These are phyloP conservation scores for Drosophila leonis DNA, from an alignment of 2,888 invertebrate species.

Conservation along the genomic window DNA sequence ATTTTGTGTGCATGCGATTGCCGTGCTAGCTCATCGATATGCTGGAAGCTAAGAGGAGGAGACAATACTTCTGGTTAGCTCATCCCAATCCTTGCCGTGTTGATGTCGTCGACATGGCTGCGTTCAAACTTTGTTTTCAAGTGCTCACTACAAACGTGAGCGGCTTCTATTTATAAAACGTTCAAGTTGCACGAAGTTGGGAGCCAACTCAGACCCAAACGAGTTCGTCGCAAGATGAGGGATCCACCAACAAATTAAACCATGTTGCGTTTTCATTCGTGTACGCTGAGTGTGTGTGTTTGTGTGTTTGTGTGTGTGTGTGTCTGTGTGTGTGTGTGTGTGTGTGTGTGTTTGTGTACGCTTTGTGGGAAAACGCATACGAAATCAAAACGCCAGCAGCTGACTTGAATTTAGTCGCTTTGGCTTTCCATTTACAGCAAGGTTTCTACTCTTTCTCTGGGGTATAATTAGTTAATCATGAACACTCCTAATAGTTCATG, in stretches of 20 bases:
- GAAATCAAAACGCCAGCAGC: constrained; percentile 44
- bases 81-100: constrained; percentile 32
- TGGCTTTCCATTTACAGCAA: constrained; percentile 70
- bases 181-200: constrained; percentile 45
- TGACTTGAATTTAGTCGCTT: constrained; percentile 53
- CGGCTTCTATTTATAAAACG: constrained; percentile 83
- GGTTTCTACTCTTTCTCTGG: constrained; percentile 36
- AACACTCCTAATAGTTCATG: constrained; percentile 26
- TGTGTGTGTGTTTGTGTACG: constrained; percentile 20
- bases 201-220: constrained; percentile 45
- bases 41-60: constrained; percentile 77
- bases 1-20: constrained; percentile 84
- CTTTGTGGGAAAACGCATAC: constrained; percentile 63
- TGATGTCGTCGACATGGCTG: constrained; percentile 52
- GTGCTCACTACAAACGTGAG: constrained; percentile 66
- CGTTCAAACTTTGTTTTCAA: constrained; percentile 71
- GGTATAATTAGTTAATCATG: constrained; percentile 67
- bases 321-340: constrained; percentile 17
- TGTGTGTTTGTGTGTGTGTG: constrained; percentile 16
- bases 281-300: constrained; percentile 10
- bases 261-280: constrained; percentile 40
- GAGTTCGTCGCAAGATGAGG: constrained; percentile 59
- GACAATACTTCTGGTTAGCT: constrained; percentile 24
- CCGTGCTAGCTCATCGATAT: constrained; percentile 82
- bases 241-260: constrained; percentile 66